Conservation (phyloP, 2,888 invertebrate species). For the Eupithecia dodoneata region DNA sequence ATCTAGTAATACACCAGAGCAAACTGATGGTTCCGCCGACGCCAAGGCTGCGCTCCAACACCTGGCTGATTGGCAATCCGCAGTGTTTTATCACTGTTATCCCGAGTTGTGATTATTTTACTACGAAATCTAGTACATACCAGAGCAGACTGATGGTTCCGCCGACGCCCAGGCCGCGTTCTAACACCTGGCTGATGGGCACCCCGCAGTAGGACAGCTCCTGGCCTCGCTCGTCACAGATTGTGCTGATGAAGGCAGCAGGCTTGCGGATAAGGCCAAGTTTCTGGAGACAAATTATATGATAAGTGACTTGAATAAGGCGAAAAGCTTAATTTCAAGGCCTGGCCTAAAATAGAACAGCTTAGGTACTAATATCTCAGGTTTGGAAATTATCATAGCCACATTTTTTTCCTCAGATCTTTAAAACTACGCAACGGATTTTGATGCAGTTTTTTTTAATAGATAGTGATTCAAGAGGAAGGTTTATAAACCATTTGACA, state of each 20-base stretch:
- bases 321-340: not conserved
- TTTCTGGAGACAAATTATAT: constrained; percentile 85
- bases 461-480: too few species aligned
- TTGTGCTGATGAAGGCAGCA: constrained; percentile 99
- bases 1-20: constrained; percentile 87
- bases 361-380: too few species aligned
- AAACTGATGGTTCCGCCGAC: constrained; percentile 98
- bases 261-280: constrained; percentile 99
- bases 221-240: constrained; percentile 99
- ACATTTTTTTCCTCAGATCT: too few species aligned
- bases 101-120: not conserved
- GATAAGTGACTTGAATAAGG: not conserved
- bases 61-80: constrained; percentile 94
- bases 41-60: constrained; percentile 97
- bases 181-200: constrained; percentile 93
- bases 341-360: not conserved
- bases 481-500: too few species aligned
- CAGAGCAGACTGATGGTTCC: constrained; percentile 98
- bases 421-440: too few species aligned
- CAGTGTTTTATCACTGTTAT: constrained; percentile 82
- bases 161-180: constrained; percentile 97
- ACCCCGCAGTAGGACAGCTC: constrained; percentile 98
- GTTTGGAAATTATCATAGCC: too few species aligned
- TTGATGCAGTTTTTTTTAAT: too few species aligned
- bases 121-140: constrained; percentile 65